A percentile compares a stretch with the other conserved stretches of the same genome.
phyloP scores from a whole-genome alignment of 1,140 invertebrate species.

The Lepidurus couesii region DNA sequence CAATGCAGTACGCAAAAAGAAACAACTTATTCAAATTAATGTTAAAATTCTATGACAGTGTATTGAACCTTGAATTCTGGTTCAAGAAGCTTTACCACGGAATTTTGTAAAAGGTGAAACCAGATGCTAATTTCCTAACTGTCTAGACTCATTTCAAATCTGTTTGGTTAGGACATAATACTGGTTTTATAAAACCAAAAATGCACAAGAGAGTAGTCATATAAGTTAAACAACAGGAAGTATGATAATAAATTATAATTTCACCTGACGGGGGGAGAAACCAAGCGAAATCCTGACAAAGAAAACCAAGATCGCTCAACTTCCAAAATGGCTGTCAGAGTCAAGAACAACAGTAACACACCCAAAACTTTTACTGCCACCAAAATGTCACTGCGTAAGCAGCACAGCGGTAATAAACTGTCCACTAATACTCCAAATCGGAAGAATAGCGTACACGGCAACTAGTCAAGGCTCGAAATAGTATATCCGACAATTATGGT shows the following conservation, averaged over 20 bases:
- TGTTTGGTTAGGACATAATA: no score
- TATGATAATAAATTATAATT: not conserved
- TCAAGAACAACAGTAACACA: conserved; percentile 1
- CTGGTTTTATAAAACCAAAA: no score
- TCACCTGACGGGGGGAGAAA: conserved; percentile 8
- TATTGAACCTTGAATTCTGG: no score
- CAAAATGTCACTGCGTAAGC: not conserved
- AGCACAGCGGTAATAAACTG: not conserved
- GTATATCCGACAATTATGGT: not conserved
- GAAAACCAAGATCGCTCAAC: conserved; percentile 8
- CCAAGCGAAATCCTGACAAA: not conserved
- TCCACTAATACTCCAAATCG: not conserved
- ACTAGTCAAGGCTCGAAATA: not conserved
- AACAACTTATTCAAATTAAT: no score
- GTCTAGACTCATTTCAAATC: no score
- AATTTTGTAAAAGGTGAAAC: no score
- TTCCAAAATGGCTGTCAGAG: conserved; percentile 12
- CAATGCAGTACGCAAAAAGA: no score
- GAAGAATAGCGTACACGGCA: not conserved
- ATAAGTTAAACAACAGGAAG: not conserved
- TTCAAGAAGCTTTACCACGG: no score
- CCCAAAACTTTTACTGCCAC: not conserved
- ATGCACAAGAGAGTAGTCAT: no score
- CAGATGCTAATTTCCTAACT: no score
- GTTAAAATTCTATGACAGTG: not conserved